Base-by-base conservation (phyloP, 2,797 vertebrate species). In the Podarcis siculus region DNA sequence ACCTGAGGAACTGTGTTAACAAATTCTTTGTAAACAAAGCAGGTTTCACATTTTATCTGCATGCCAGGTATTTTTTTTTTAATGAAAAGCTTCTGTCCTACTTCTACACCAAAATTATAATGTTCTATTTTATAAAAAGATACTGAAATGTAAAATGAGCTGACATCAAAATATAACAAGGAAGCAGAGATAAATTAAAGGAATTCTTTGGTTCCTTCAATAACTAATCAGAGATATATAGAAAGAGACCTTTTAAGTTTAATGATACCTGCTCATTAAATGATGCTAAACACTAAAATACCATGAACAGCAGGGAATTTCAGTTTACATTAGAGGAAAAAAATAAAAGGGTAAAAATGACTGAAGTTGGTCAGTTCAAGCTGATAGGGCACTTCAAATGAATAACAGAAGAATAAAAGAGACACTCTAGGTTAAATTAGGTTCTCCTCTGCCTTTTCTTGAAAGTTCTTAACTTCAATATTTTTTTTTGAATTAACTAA, bases 361-460 rank as follows among this genome's bases (percentile, higher is more conserved):
- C 98, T 98, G 98, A 99, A 99, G 98, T 98, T 98, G 98, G 98
- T 97, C 98, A 97, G 98, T 98, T 99, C 98, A 98, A 98, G 98
- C 98, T 98, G 98, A 98, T 98, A 98, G 97, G 97, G 98, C 98
- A 98, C 98, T 99, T 99, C 98, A 99, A 99, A 98, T 97, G 97
- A 98, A 98, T 97, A 97, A 97, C 96, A 96, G 96, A 96, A 97
- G 97, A 97, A 97, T 97, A 97, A 97, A 97, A 98, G 97, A 98
- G 97, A 98, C 98, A 98, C 98, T 99, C 97, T 97, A 98, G 98
- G 98, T 99, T 99, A 98, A 99, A 99, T 99, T 99, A 98, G 98
- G 98, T 97, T 98, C 97, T 97, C 97, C 96, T 96, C 97, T 95
- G 97, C 97, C 97, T 97, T 97, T 98, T 97, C 97, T 98, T 98